These are phyloP conservation scores for Ephialtes manifestator DNA, from an alignment of 2,888 invertebrate genomes.

Conservation along the genomic window DNA sequence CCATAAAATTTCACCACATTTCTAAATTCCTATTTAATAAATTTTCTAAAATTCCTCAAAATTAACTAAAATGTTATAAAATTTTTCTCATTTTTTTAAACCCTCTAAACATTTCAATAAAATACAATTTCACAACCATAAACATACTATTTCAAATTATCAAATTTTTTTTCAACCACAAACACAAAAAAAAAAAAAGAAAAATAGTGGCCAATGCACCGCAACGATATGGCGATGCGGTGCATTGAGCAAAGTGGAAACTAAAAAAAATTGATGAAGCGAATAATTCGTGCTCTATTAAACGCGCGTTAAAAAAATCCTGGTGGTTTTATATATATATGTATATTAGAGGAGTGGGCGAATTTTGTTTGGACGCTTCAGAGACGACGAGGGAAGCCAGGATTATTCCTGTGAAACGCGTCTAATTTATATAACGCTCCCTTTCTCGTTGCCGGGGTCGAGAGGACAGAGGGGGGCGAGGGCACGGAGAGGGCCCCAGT, in stretches of 20 bases:
- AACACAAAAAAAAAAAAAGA: background rate
- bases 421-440: conserved; percentile 81
- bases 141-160: too few relatives aligned
- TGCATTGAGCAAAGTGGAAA: background rate
- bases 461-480: conserved; percentile 15
- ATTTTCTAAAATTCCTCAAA: too few relatives aligned
- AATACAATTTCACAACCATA: too few relatives aligned
- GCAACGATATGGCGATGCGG: too few relatives aligned
- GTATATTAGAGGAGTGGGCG: background rate
- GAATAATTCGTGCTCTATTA: conserved; percentile 28
- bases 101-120: too few relatives aligned
- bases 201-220: too few relatives aligned
- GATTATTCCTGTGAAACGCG: conserved; percentile 69
- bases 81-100: too few relatives aligned
- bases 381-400: conserved; percentile 1
- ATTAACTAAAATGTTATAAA: too few relatives aligned
- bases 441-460: conserved; percentile 41
- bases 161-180: too few relatives aligned
- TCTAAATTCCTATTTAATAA: too few relatives aligned
- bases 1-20: too few relatives aligned
- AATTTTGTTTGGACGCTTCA: conserved; percentile 3
- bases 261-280: conserved; percentile 19
- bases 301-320: conserved; percentile 12
- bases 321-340: background rate
- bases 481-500: conserved; percentile 69